phyloP scores from a whole-genome alignment of 2,888 invertebrate species.

The Marronus borbonicus region DNA sequence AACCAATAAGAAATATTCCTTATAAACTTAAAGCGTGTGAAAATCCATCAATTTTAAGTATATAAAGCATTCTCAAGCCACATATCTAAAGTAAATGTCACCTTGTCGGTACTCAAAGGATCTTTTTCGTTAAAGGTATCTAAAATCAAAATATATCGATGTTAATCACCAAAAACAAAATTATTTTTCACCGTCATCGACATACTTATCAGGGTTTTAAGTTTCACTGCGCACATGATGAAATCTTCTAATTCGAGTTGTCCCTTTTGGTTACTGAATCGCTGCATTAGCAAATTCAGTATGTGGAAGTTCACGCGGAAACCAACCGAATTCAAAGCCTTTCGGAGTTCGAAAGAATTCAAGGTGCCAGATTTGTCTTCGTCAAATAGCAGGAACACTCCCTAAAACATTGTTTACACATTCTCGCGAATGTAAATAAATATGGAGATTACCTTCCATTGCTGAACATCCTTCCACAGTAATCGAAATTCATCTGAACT shows the following conservation, averaged over 20 bases:
- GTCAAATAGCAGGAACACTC: conserved; percentile 90
- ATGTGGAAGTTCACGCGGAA: conserved; percentile 92
- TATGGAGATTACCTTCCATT: conserved; percentile 83
- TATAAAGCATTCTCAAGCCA: conserved; percentile 93
- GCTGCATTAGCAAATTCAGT: conserved; percentile 89
- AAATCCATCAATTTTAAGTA: conserved; percentile 73
- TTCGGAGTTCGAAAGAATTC: conserved; percentile 86
- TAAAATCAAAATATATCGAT: not conserved
- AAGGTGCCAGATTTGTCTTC: conserved; percentile 84
- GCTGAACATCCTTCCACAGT: conserved; percentile 87
- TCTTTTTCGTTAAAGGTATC: conserved; percentile 88
- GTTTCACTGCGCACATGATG: conserved; percentile 92
- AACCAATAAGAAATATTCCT: no score
- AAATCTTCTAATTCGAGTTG: conserved; percentile 94
- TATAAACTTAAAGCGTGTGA: no score
- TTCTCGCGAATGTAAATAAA: not conserved
- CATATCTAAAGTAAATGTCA: conserved; percentile 91
- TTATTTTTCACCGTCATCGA: conserved; percentile 40
- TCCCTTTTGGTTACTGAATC: conserved; percentile 89
- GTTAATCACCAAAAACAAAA: conserved; percentile 66
- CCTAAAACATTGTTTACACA: conserved; percentile 72
- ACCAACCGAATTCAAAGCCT: conserved; percentile 91
- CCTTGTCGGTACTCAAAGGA: conserved; percentile 80
- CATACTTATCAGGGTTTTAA: conserved; percentile 96
- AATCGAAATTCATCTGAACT: conserved; percentile 92